Evolutionary conservation across 2,113 vertebrate genomes (phyloP).

Genomic region (Typhlomys cinereus): DNA sequence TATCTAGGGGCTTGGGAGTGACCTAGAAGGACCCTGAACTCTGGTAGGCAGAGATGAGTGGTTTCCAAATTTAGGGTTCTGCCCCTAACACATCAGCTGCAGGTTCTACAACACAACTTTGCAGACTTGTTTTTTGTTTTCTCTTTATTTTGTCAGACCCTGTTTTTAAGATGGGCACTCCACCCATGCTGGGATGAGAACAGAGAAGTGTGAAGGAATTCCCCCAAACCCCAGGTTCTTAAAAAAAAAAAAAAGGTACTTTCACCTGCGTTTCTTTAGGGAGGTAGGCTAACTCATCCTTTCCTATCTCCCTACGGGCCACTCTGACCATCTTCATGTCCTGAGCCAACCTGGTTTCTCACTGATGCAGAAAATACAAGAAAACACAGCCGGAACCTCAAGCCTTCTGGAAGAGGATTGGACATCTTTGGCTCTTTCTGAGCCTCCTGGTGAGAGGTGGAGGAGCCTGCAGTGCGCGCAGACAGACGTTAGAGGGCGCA

Average conservation of each 20-base stretch:
- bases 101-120: background rate
- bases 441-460: too few species aligned
- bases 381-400: background rate
- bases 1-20: background rate
- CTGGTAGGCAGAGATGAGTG: background rate
- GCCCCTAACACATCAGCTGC: background rate
- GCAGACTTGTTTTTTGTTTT: background rate
- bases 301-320: background rate
- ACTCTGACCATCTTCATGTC: background rate
- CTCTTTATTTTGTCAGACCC: background rate
- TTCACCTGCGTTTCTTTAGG: background rate
- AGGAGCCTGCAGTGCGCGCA: background rate
- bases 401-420: background rate
- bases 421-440: too few species aligned
- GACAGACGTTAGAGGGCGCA: background rate
- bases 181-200: background rate
- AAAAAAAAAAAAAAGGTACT: background rate
- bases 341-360: rapidly evolving
- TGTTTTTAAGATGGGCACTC: background rate
- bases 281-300: background rate
- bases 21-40: background rate
- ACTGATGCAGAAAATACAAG: background rate
- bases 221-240: background rate
- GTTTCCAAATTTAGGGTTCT: background rate
- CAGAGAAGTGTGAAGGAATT: background rate